A percentile compares a stretch with the other conserved stretches of the same genome.
These are phyloP conservation scores for Isaurus tuberculatus DNA, from an alignment of 92 coral and sea anemone genomes.

Conservation along the genomic window DNA sequence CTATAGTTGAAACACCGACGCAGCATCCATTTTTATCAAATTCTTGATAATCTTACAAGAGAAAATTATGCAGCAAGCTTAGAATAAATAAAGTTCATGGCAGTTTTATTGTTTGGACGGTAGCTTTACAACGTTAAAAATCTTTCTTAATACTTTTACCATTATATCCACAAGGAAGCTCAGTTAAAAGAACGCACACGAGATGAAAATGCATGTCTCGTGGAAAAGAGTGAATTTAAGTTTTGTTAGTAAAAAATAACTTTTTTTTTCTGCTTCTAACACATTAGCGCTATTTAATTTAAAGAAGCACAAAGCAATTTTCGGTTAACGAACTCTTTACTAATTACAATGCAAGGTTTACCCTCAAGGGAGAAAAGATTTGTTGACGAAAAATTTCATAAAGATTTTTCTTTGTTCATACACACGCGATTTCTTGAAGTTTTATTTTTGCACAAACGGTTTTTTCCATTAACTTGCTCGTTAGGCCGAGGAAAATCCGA, in stretches of 20 bases:
- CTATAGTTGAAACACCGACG: too few relatives aligned
- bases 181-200: background rate
- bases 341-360: background rate
- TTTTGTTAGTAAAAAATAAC: background rate
- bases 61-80: too few relatives aligned
- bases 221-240: background rate
- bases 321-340: background rate
- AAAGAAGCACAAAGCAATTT: background rate
- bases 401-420: background rate
- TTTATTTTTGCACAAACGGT: background rate
- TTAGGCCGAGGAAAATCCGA: background rate
- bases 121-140: too few relatives aligned
- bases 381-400: background rate
- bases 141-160: too few relatives aligned
- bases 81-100: background rate
- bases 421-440: background rate
- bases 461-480: background rate
- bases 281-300: background rate
- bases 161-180: too few relatives aligned
- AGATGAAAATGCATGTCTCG: background rate
- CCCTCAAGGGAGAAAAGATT: background rate
- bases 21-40: too few relatives aligned
- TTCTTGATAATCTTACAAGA: too few relatives aligned
- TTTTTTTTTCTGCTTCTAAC: background rate
- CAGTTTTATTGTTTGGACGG: background rate